phyloP scores from a whole-genome alignment of 1,140 invertebrate species.

The Chrysoperla carnea region DNA sequence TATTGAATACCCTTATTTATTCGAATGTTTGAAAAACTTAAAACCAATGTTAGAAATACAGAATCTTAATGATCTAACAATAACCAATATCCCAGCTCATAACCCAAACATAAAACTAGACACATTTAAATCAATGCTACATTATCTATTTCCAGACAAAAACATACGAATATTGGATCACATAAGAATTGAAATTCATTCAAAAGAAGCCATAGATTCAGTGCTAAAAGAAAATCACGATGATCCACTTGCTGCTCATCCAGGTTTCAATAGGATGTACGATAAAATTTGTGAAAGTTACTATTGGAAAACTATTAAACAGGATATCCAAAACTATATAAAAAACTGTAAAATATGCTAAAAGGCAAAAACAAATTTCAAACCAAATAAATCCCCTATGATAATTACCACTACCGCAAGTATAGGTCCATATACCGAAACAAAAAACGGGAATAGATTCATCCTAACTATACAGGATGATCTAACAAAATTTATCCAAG shows the following conservation, averaged over 20 bases:
- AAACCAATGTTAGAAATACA: too few relatives aligned
- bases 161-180: too few relatives aligned
- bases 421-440: constrained; percentile 11
- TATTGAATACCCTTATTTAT: too few relatives aligned
- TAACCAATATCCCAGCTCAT: too few relatives aligned
- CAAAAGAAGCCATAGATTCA: too few relatives aligned
- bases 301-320: constrained; percentile 1
- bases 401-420: constrained; percentile 10
- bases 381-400: constrained; percentile 6
- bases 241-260: background rate
- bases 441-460: too few relatives aligned
- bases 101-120: too few relatives aligned
- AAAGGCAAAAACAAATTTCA: constrained; percentile 4
- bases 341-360: background rate
- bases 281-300: background rate
- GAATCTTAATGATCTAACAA: too few relatives aligned
- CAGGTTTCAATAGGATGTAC: constrained; percentile 2
- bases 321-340: constrained; percentile 2
- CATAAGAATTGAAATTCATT: too few relatives aligned
- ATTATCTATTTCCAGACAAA: too few relatives aligned
- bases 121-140: too few relatives aligned
- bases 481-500: constrained; percentile 13
- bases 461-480: constrained; percentile 14
- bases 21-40: too few relatives aligned
- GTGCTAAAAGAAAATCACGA: background rate